phyloP scores from a whole-genome alignment of 2,113 vertebrate species.

The Lamprotornis superbus region DNA sequence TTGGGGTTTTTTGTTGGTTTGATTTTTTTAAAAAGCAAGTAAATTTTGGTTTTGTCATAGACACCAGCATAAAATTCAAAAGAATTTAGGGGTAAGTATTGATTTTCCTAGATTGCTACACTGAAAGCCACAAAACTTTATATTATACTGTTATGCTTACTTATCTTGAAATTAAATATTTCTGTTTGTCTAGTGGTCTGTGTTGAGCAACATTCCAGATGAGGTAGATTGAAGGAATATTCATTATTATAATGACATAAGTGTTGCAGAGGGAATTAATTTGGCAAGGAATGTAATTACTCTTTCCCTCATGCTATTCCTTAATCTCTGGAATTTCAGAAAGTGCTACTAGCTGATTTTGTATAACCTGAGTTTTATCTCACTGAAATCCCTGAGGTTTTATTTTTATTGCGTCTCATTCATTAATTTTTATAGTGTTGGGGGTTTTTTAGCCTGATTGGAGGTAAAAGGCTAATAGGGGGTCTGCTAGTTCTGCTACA shows the following conservation, averaged over 20 bases:
- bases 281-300: not conserved
- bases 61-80: not conserved
- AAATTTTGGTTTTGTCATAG: not conserved
- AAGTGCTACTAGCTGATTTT: not conserved
- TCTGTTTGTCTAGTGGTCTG: not conserved
- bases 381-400: constrained; percentile 47
- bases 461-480: not conserved
- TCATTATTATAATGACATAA: not conserved
- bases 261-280: not conserved
- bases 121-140: not conserved
- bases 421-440: not conserved
- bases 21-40: not conserved
- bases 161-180: not conserved
- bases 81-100: not conserved
- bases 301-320: not conserved
- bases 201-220: not conserved
- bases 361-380: constrained; percentile 20
- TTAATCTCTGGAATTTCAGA: not conserved
- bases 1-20: not conserved
- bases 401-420: not conserved
- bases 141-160: not conserved
- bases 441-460: not conserved
- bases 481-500: not conserved
- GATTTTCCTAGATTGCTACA: not conserved
- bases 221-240: constrained; percentile 44